Evolutionary conservation across 2,113 vertebrate species (phyloP).

Genomic region (Oostethus manadensis): DNA sequence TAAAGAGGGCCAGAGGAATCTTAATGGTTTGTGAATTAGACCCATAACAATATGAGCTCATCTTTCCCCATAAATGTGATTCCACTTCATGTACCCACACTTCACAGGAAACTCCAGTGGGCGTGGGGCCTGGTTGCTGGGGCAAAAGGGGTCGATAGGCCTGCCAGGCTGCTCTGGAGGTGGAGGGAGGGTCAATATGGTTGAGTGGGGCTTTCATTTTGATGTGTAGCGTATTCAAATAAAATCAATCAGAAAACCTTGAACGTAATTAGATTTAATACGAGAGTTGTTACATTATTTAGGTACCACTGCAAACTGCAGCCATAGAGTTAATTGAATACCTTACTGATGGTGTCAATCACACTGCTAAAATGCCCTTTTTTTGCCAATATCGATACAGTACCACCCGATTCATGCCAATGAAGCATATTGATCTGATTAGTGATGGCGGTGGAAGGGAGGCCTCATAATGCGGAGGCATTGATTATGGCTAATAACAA

Average conservation of each 20-base stretch:
- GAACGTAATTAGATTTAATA: no score
- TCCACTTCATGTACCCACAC: no score
- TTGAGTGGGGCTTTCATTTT: not conserved
- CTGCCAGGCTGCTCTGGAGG: conserved; percentile 9
- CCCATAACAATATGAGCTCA: no score
- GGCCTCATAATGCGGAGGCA: conserved; percentile 68
- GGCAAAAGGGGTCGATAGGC: conserved; percentile 41
- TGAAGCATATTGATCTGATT: conserved; percentile 52
- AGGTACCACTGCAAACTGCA: no score
- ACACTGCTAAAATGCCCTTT: not conserved
- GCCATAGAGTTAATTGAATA: no score
- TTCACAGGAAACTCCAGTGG: conserved; percentile 31
- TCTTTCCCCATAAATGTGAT: no score
- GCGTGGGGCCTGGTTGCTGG: conserved; percentile 31
- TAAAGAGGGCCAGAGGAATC: no score
- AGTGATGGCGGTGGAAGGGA: conserved; percentile 16
- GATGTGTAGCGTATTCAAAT: not conserved
- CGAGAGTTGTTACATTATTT: no score
- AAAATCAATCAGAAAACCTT: no score
- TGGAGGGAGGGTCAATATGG: conserved; percentile 22
- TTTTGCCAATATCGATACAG: conserved; percentile 33
- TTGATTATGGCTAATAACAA: conserved; percentile 77
- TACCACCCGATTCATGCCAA: conserved; percentile 38
- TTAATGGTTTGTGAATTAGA: no score
- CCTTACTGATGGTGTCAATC: no score